Evolutionary conservation across 2,113 vertebrate species (phyloP).

Genomic region (Theropithecus gelada): DNA sequence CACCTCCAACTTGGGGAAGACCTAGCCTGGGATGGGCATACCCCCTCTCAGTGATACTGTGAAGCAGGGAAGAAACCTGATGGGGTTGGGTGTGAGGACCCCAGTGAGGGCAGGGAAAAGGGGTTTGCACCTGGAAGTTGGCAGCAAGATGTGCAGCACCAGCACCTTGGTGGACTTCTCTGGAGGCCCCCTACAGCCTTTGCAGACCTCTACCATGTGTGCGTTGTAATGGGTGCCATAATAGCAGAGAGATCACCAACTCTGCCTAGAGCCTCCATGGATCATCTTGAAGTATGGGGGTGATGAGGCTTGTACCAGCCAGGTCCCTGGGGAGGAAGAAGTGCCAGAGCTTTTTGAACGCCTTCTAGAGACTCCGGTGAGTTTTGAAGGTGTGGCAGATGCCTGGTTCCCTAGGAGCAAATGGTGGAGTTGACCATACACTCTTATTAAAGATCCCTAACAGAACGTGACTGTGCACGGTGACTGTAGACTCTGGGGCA

Average conservation of each 20-base stretch:
- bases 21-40: background rate
- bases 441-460: background rate
- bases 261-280: background rate
- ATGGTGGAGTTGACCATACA: too few relatives aligned
- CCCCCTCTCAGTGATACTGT: background rate
- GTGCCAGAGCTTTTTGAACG: background rate
- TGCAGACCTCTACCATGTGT: accelerated
- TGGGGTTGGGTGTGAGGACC: background rate
- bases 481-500: background rate
- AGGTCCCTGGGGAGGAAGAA: background rate
- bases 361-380: too few relatives aligned
- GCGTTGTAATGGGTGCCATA: accelerated
- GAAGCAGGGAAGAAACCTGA: background rate
- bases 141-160: background rate
- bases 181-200: background rate
- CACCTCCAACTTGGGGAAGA: background rate
- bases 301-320: background rate
- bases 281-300: background rate
- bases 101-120: background rate
- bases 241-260: background rate
- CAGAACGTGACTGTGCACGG: background rate
- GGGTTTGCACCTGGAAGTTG: background rate
- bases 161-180: background rate
- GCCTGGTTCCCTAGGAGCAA: background rate
- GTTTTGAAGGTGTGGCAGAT: background rate